Conservation (phyloP, 2,888 invertebrate species). For the Odontothrips loti region DNA sequence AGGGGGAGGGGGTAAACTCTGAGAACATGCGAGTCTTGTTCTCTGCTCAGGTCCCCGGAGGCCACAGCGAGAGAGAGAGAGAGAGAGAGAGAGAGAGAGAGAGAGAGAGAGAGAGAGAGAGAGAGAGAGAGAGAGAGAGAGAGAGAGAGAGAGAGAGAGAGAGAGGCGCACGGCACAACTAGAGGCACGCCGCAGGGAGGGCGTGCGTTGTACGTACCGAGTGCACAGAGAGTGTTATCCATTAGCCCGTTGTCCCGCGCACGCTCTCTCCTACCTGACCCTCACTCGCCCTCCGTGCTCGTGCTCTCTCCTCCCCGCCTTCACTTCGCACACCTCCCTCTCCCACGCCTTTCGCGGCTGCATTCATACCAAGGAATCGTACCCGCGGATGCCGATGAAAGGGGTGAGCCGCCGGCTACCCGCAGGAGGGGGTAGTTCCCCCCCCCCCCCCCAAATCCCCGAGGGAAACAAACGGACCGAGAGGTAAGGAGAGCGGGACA, state of each 20-base stretch:
- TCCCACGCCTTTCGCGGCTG: too few species aligned
- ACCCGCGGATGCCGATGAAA: too few species aligned
- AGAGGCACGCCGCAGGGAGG: background rate
- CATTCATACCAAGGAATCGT: too few species aligned
- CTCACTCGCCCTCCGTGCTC: too few species aligned
- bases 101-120: background rate
- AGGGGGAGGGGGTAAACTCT: constrained; percentile 23
- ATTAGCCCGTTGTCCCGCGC: too few species aligned
- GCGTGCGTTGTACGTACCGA: background rate
- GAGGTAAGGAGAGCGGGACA: background rate
- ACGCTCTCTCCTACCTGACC: too few species aligned
- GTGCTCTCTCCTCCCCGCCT: too few species aligned
- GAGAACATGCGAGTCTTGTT: constrained; percentile 21
- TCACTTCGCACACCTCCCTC: too few species aligned
- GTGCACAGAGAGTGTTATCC: too few species aligned
- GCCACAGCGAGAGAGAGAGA: constrained; percentile 32
- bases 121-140: constrained; percentile 7
- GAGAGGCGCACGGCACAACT: constrained; percentile 31
- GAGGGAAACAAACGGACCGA: background rate
- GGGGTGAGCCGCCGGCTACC: too few species aligned
- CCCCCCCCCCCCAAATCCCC: too few species aligned
- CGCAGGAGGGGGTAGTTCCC: too few species aligned
- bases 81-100: constrained; percentile 28
- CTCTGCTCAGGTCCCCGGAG: constrained; percentile 12
- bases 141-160: constrained; percentile 34